Percentiles rank a stretch among this genome's conserved stretches.
Evolutionary conservation across 2,113 vertebrate genomes (phyloP).

Genomic region (Prolemur simus): DNA sequence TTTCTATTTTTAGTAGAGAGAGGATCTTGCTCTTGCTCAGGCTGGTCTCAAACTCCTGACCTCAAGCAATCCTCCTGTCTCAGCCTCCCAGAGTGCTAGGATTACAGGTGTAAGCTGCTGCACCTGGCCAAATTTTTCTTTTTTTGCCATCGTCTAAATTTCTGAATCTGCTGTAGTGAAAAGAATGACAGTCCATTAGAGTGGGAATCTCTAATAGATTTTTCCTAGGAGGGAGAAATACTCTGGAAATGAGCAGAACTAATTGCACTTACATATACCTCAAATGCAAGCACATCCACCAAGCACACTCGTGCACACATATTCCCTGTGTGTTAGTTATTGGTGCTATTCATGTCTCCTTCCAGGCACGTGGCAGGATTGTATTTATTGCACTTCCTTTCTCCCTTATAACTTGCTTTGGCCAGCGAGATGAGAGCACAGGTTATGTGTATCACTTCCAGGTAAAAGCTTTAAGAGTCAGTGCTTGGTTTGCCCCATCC

Average conservation of each 20-base stretch:
- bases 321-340: neutral
- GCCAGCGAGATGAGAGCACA: neutral
- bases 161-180: neutral
- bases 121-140: too few relatives aligned
- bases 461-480: neutral
- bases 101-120: too few relatives aligned
- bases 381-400: neutral
- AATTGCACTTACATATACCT: neutral
- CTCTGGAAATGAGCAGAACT: neutral
- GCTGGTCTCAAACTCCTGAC: too few relatives aligned
- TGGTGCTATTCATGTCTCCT: neutral
- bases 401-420: neutral
- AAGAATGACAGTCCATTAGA: neutral
- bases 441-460: neutral
- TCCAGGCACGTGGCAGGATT: neutral
- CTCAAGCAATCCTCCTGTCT: too few relatives aligned
- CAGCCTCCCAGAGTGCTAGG: too few relatives aligned
- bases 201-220: neutral
- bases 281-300: neutral
- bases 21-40: too few relatives aligned
- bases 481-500: neutral
- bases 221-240: constrained; percentile 1
- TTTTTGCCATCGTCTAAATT: neutral
- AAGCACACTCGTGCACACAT: neutral
- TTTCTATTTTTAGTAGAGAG: too few relatives aligned